Evolutionary conservation across 2,888 invertebrate genomes (phyloP), one percentile per base, ranked within the genome.

Genomic region (Lepas anatifera): DNA sequence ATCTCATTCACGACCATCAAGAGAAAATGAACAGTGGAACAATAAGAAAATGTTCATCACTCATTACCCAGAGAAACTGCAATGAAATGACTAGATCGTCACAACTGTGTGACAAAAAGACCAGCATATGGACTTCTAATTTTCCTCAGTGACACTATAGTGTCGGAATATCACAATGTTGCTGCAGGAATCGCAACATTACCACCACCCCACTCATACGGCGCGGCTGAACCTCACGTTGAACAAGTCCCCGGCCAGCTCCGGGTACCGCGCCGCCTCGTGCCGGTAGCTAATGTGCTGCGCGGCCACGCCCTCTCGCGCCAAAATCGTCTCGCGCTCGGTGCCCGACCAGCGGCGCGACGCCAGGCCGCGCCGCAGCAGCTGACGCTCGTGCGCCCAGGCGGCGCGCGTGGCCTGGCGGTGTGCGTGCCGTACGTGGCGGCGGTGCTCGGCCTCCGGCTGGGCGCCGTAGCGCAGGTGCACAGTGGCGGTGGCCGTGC

Each of bases 381-480:
- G 87, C 77, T 95, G 94, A 72, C 90, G 89, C 79, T 96, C 95
- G 71, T 92, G 85, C 77, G 90, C 89, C 96, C 96, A 96, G 63
- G 96, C 94, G 79, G 93, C 93, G 52, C 91, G 85, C 67, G 93
- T 87, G 0, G 95, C 95, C 37, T 89, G 39, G 70, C 78, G 71
- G 88, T 86, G 11, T 67, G 95, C 95, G 79, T 96, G 95, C 77
- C 92, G 92, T 78, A 96, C 82, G 71, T 96, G 83, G 50, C 95
- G 84, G 78, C 92, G 90, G 75, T 90, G 88, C 80, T 97, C 96
- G 76, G 93, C 88, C 75, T 92, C 92, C 16, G 91, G 87, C 6
- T 89, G 92, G 25, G 95, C 94, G 63, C 97, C 97, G 78, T 96
- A 96, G n/a, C 95, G 86, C 73, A 97, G 82, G 79, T 95, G 95